Evolutionary conservation across 1,140 invertebrate genomes (phyloP).

Genomic region (Trachymyrmex cornetzi): DNA sequence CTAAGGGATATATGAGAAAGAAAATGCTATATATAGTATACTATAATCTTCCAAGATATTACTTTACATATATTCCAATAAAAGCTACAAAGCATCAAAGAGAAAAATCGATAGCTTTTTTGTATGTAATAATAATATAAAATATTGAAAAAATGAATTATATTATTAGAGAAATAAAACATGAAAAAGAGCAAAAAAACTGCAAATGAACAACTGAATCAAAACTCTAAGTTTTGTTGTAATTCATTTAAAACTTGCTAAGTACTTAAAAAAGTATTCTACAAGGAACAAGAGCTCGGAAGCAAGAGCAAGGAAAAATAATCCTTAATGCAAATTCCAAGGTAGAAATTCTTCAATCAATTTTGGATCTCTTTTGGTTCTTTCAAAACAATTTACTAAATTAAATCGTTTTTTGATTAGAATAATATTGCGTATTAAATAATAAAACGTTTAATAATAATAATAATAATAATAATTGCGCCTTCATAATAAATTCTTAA

Average conservation of each 20-base stretch:
- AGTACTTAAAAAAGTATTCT: background rate
- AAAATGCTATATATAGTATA: background rate
- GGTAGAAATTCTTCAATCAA: background rate
- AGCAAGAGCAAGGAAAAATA: background rate
- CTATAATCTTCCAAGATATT: slow-evolving; percentile 1
- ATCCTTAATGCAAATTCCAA: background rate
- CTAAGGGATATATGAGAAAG: too few relatives aligned
- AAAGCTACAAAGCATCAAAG: background rate
- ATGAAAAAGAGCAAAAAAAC: background rate
- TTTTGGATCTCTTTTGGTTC: background rate
- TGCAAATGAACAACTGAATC: slow-evolving; percentile 23
- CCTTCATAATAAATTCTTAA: background rate
- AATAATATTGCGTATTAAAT: background rate
- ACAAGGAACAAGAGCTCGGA: background rate
- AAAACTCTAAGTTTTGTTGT: slow-evolving; percentile 19
- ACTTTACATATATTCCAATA: background rate
- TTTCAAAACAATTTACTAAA: background rate
- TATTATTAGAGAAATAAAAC: background rate
- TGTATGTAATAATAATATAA: background rate
- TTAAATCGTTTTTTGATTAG: background rate
- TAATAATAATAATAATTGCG: background rate
- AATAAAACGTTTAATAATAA: background rate
- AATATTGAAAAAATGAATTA: background rate
- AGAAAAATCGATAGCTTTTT: slow-evolving; percentile 16
- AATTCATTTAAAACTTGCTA: background rate